Evolutionary conservation across 2,113 vertebrate species (phyloP).

Genomic region (Campylomormyrus numenius): DNA sequence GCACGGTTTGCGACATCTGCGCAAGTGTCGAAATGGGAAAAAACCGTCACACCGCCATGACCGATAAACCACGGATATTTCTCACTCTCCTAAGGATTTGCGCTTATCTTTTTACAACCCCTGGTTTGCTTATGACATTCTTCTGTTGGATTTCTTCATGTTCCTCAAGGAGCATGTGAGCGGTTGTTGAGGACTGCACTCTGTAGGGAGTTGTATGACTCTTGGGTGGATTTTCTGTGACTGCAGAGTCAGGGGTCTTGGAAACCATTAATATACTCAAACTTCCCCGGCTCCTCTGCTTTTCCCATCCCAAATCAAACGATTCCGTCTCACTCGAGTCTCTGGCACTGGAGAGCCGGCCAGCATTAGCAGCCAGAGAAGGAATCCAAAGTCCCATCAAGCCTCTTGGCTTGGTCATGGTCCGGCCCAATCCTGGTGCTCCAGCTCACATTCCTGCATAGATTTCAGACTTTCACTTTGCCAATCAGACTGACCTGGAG

Average conservation of each 20-base stretch:
- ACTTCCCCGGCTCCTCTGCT: neutral
- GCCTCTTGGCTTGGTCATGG: neutral
- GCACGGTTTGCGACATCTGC: neutral
- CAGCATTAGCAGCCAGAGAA: neutral
- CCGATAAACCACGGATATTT: neutral
- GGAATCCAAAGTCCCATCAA: neutral
- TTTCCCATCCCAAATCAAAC: neutral
- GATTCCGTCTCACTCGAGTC: slow-evolving; percentile 9
- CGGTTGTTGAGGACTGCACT: neutral
- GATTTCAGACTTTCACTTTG: slow-evolving; percentile 44
- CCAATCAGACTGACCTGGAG: neutral
- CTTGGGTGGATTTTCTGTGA: neutral
- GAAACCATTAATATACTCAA: neutral
- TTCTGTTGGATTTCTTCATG: neutral
- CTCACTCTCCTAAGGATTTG: neutral
- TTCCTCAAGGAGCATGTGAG: neutral
- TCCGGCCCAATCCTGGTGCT: slow-evolving; percentile 25
- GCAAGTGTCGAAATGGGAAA: neutral
- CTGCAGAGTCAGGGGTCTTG: neutral
- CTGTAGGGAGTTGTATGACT: neutral
- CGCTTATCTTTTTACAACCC: neutral
- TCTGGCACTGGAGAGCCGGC: slow-evolving; percentile 16
- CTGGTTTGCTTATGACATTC: neutral
- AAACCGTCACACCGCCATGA: neutral
- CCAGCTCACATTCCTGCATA: slow-evolving; percentile 41